Conservation (phyloP, 2,888 invertebrate species). For the Epirrita christyi region DNA sequence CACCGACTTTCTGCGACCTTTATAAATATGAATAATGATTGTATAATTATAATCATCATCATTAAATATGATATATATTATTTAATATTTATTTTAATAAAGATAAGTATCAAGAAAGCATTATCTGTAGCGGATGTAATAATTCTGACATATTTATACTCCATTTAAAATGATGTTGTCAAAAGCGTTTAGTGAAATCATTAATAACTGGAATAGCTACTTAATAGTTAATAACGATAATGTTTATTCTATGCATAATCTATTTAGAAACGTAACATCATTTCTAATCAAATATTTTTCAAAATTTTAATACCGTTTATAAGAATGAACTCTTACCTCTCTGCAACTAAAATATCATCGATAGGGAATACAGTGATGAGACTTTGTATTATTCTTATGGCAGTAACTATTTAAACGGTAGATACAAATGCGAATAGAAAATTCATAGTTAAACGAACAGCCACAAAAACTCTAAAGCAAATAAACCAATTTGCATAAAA, state of each 20-base stretch:
- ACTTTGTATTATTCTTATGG: not conserved
- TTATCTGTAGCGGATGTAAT: slow-evolving; percentile 6
- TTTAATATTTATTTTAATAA: no score
- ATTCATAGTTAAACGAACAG: slow-evolving; percentile 2
- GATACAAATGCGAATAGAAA: not conserved
- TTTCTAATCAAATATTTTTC: slow-evolving; percentile 14
- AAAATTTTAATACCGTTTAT: no score
- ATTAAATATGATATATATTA: no score
- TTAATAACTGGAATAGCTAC: slow-evolving; percentile 3
- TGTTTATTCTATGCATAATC: slow-evolving; percentile 13
- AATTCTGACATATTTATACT: slow-evolving; percentile 7
- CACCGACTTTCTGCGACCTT: no score
- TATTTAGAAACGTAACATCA: slow-evolving; percentile 1
- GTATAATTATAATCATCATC: no score
- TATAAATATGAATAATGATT: no score
- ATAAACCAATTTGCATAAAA: slow-evolving; percentile 34
- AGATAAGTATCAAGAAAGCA: not conserved
- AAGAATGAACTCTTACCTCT: no score
- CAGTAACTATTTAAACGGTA: no score
- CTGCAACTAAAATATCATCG: no score
- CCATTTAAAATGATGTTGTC: slow-evolving; percentile 10
- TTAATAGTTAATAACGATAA: slow-evolving; percentile 7
- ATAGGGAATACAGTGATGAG: not conserved
- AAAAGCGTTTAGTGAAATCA: slow-evolving; percentile 3
- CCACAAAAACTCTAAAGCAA: slow-evolving; percentile 18